Percentiles rank a stretch among this genome's conserved stretches.
phyloP scores from a whole-genome alignment of 2,113 vertebrate genomes.

The Athene cunicularia region DNA sequence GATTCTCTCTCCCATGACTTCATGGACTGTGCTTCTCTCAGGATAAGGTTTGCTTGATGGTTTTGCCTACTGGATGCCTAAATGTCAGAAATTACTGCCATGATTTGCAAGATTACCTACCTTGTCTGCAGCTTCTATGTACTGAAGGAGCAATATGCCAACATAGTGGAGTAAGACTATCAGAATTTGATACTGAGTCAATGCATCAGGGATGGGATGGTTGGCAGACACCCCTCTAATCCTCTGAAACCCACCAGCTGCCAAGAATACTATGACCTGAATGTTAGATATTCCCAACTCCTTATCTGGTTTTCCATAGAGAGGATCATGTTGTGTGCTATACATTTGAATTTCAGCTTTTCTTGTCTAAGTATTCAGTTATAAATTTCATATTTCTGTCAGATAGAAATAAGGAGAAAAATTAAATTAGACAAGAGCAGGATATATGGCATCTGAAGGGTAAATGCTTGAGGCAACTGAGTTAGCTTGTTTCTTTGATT shows the following conservation, averaged over 20 bases:
- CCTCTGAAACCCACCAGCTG: not conserved
- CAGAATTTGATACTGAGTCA: not conserved
- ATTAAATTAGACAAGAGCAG: conserved; percentile 47
- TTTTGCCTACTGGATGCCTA: not conserved
- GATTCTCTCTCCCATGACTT: not conserved
- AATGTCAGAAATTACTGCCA: not conserved
- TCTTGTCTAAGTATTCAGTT: not conserved
- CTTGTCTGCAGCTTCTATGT: not conserved
- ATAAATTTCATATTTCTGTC: conserved; percentile 16
- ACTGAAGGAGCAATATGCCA: not conserved
- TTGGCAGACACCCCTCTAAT: not conserved
- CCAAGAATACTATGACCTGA: not conserved
- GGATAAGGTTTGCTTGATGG: not conserved
- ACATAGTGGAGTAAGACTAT: not conserved
- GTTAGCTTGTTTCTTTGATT: conserved; percentile 36
- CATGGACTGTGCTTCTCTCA: not conserved
- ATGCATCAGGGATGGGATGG: not conserved
- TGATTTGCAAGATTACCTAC: not conserved
- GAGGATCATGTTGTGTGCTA: not conserved
- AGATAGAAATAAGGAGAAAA: conserved; percentile 6
- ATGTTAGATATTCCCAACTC: not conserved
- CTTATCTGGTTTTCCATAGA: conserved; percentile 28
- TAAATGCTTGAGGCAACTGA: conserved; percentile 15
- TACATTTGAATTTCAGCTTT: not conserved
- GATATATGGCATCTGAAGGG: conserved; percentile 12